Conservation (phyloP, 2,797 vertebrate species). For the Taenioides sp. region DNA sequence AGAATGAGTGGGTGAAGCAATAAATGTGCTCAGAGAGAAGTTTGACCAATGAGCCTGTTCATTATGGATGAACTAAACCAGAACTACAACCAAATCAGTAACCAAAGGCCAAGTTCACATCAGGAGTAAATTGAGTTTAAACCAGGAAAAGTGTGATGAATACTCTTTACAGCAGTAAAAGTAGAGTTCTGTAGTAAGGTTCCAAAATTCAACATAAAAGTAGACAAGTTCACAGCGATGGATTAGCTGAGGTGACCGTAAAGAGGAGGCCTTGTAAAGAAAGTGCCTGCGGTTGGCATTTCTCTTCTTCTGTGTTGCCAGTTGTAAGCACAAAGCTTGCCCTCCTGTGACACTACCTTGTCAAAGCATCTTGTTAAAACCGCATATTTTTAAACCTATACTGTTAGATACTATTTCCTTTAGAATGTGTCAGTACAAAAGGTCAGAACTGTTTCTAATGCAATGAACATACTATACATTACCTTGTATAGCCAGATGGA, state of each 20-base stretch:
- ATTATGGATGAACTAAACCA: too few species aligned
- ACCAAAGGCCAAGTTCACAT: too few species aligned
- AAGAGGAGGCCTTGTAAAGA: neutral
- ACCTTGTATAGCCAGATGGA: neutral
- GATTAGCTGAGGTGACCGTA: neutral
- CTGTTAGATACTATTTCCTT: neutral
- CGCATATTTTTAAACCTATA: neutral
- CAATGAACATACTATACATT: neutral
- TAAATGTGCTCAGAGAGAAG: too few species aligned
- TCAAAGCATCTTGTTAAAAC: neutral
- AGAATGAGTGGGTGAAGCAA: too few species aligned
- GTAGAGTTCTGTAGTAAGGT: neutral
- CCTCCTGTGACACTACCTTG: neutral
- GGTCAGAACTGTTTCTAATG: neutral
- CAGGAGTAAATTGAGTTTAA: too few species aligned
- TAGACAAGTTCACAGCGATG: neutral
- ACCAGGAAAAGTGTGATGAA: too few species aligned
- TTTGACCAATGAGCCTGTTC: too few species aligned
- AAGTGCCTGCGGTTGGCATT: neutral
- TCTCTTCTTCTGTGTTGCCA: slow-evolving; percentile 1
- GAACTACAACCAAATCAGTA: too few species aligned
- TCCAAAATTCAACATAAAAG: neutral
- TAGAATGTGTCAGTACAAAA: neutral
- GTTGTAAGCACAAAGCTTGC: neutral
- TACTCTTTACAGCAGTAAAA: neutral